Percentiles rank a stretch among this genome's conserved stretches.
These are phyloP conservation scores for Hydractinia echinata DNA, from an alignment of 30 jellyfish, hydroid and myxozoan species.

Conservation along the genomic window DNA sequence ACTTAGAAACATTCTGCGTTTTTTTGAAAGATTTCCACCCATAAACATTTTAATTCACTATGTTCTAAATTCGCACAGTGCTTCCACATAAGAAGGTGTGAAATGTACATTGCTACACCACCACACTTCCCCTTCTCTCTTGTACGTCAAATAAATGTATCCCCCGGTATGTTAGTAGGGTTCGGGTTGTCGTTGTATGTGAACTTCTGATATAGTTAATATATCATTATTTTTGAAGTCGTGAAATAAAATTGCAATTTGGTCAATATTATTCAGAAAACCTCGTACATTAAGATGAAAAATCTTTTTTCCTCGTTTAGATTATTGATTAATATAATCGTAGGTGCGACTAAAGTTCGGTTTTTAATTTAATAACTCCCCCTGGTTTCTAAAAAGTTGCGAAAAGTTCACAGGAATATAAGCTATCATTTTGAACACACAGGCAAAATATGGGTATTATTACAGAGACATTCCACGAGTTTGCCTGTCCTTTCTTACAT, in stretches of 20 bases:
- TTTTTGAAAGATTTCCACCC: constrained; percentile 8
- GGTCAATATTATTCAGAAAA: constrained; percentile 4
- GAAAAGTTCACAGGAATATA: too few relatives aligned
- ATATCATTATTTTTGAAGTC: background rate
- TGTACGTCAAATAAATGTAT: background rate
- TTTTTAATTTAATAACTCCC: too few relatives aligned
- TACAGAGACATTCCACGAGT: too few relatives aligned
- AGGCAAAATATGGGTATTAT: too few relatives aligned
- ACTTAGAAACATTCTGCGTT: constrained; percentile 2
- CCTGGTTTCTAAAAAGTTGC: too few relatives aligned
- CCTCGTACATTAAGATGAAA: constrained; percentile 10
- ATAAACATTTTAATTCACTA: constrained; percentile 2
- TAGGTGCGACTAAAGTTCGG: too few relatives aligned
- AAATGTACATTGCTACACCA: constrained; percentile 10
- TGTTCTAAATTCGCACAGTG: background rate
- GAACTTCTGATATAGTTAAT: constrained; percentile 5
- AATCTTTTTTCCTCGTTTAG: background rate
- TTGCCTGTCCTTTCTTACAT: too few relatives aligned
- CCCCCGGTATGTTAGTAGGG: constrained; percentile 1
- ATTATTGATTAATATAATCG: too few relatives aligned
- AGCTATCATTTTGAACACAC: too few relatives aligned
- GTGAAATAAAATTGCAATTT: constrained; percentile 1
- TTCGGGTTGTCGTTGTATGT: constrained; percentile 9
- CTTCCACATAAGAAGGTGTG: background rate
- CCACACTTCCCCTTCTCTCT: constrained; percentile 13